Evolutionary conservation across 2,888 invertebrate genomes (phyloP).

Genomic region (Lasius platythorax): DNA sequence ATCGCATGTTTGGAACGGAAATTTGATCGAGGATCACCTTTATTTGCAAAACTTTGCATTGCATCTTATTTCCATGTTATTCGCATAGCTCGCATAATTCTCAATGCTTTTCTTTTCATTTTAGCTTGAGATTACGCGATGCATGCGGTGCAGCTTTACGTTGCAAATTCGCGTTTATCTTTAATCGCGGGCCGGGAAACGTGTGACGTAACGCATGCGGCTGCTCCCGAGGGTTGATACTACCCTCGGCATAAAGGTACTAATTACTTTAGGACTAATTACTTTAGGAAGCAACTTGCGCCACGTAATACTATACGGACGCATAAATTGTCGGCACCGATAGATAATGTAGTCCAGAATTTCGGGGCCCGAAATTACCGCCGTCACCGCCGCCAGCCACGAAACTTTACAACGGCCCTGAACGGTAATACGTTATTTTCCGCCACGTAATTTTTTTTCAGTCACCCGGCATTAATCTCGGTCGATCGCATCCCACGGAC

Average conservation of each 20-base stretch:
- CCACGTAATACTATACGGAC: slow-evolving; percentile 58
- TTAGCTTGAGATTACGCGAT: slow-evolving; percentile 10
- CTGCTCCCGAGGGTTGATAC: slow-evolving; percentile 64
- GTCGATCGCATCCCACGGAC: neutral
- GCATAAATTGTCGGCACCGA: slow-evolving; percentile 63
- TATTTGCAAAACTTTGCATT: neutral
- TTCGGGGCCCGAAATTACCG: slow-evolving; percentile 46
- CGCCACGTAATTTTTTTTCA: neutral
- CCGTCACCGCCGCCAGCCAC: neutral
- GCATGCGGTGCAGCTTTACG: slow-evolving; percentile 21
- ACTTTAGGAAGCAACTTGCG: slow-evolving; percentile 68
- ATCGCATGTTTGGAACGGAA: neutral
- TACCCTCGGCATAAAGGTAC: slow-evolving; percentile 63
- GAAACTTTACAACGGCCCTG: slow-evolving; percentile 18
- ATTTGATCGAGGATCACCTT: neutral
- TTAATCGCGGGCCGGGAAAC: slow-evolving; percentile 49
- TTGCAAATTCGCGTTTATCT: slow-evolving; percentile 54
- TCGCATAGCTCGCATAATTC: slow-evolving; percentile 17
- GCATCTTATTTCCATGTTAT: neutral
- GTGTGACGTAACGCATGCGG: slow-evolving; percentile 54
- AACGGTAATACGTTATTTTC: slow-evolving; percentile 8
- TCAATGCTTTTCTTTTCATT: neutral
- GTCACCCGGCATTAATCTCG: slow-evolving; percentile 15
- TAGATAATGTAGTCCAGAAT: slow-evolving; percentile 64
- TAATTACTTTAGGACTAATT: slow-evolving; percentile 72